phyloP scores from a whole-genome alignment of 2,888 invertebrate genomes.

The Neocrepidodera transversa region DNA sequence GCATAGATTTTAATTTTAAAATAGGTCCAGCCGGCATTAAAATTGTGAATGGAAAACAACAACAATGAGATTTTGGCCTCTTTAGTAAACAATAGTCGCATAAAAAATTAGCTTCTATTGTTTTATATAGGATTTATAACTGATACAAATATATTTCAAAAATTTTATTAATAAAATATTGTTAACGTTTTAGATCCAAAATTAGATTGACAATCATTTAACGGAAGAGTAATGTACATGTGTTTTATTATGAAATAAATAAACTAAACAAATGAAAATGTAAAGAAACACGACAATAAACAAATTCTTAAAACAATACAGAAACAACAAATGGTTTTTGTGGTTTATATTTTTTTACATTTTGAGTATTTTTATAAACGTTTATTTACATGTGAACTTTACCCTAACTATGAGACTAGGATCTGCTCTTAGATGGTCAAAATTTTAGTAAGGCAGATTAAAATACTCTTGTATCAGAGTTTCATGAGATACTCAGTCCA shows the following conservation, averaged over 20 bases:
- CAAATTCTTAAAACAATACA: neutral
- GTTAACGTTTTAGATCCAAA: constrained; percentile 33
- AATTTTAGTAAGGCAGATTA: constrained; percentile 43
- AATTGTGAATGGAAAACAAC: neutral
- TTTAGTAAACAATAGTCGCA: constrained; percentile 25
- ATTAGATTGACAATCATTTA: constrained; percentile 34
- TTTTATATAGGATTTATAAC: constrained; percentile 22
- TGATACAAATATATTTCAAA: constrained; percentile 30
- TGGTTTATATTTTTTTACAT: constrained; percentile 13
- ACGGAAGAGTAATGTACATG: constrained; percentile 17
- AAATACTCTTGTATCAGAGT: constrained; percentile 37
- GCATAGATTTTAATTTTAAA: constrained; percentile 6
- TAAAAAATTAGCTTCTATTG: neutral
- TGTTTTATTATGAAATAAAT: neutral
- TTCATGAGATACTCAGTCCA: constrained; percentile 40
- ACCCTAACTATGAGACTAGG: constrained; percentile 59
- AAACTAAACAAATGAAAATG: constrained; percentile 18
- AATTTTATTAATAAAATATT: constrained; percentile 37
- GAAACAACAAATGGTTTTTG: constrained; percentile 1
- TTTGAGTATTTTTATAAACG: constrained; percentile 38
- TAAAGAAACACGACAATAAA: constrained; percentile 3
- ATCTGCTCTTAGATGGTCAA: constrained; percentile 49
- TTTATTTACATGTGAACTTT: constrained; percentile 54
- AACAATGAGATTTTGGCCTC: constrained; percentile 32
- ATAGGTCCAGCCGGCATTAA: constrained; percentile 15